Conservation (phyloP, 2,797 vertebrate genomes). For the Tokudaia tokunoshimensis region DNA sequence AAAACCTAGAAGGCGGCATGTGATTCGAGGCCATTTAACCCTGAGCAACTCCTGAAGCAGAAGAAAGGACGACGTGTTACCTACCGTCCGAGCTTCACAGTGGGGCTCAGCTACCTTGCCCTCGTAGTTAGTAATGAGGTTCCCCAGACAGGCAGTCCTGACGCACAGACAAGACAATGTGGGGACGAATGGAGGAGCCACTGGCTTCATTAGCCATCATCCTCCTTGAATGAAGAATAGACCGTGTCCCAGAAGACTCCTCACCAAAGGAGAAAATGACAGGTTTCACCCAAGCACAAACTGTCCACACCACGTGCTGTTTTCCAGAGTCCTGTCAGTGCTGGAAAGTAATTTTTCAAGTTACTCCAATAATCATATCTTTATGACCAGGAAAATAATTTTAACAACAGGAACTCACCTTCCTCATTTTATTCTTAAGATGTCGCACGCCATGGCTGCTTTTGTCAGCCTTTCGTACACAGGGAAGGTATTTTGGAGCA, state of each 20-base stretch:
- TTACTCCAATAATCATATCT: not conserved
- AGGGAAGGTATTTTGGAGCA: constrained; percentile 14
- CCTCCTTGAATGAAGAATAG: not conserved
- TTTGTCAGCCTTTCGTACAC: constrained; percentile 43
- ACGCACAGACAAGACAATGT: not conserved
- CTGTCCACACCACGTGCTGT: not conserved
- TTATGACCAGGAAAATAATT: not conserved
- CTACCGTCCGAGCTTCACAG: not conserved
- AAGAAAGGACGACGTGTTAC: not conserved
- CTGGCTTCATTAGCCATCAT: not conserved
- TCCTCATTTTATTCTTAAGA: not conserved
- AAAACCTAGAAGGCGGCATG: not conserved
- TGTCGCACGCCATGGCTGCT: not conserved
- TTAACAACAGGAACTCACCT: not conserved
- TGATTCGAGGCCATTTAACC: not conserved
- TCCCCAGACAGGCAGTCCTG: not conserved
- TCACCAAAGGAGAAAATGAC: not conserved
- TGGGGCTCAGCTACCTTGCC: constrained; percentile 25
- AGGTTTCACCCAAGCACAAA: not conserved
- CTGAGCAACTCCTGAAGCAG: not conserved
- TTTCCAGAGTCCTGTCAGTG: not conserved
- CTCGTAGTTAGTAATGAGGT: not conserved
- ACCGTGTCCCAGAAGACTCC: not conserved
- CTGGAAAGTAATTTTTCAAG: not conserved
- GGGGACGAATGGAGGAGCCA: not conserved